These are phyloP conservation scores for Microctenopoma stevenorrisi DNA, from an alignment of 2,797 vertebrate genomes.

Conservation along the genomic window DNA sequence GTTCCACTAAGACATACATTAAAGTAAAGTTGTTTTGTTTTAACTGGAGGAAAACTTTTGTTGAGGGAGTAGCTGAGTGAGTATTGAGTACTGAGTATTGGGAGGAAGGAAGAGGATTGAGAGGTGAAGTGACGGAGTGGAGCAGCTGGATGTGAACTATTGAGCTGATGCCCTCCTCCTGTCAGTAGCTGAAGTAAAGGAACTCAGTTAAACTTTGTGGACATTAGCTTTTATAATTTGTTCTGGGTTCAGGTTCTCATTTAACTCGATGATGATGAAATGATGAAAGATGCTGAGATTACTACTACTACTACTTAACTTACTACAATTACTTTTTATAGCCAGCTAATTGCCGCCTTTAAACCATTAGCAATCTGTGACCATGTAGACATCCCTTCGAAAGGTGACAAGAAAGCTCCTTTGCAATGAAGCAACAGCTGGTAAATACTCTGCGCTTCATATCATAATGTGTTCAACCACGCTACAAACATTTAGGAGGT, in stretches of 20 bases:
- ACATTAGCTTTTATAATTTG: no score
- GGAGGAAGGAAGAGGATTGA: constrained; percentile 45
- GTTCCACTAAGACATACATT: constrained; percentile 27
- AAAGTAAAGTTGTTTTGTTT: constrained; percentile 47
- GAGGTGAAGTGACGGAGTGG: constrained; percentile 60
- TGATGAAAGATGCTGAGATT: no score
- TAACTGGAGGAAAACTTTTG: constrained; percentile 47
- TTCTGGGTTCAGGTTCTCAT: no score
- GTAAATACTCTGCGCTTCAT: constrained; percentile 18
- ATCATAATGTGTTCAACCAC: constrained; percentile 16
- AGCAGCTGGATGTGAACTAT: constrained; percentile 57
- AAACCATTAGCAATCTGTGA: constrained; percentile 37
- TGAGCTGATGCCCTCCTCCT: constrained; percentile 36
- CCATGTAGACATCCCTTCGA: constrained; percentile 21
- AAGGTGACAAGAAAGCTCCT: constrained; percentile 10
- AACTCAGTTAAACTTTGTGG: no score
- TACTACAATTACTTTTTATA: no score
- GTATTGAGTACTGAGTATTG: constrained; percentile 7
- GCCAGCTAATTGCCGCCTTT: constrained; percentile 28
- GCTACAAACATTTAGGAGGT: constrained; percentile 28
- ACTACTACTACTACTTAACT: no score
- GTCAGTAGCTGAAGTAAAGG: constrained; percentile 22
- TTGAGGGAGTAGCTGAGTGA: constrained; percentile 38
- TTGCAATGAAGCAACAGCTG: constrained; percentile 35
- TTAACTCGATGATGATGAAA: no score